phyloP scores from a whole-genome alignment of 2,888 invertebrate genomes.

The Noctua janthe region DNA sequence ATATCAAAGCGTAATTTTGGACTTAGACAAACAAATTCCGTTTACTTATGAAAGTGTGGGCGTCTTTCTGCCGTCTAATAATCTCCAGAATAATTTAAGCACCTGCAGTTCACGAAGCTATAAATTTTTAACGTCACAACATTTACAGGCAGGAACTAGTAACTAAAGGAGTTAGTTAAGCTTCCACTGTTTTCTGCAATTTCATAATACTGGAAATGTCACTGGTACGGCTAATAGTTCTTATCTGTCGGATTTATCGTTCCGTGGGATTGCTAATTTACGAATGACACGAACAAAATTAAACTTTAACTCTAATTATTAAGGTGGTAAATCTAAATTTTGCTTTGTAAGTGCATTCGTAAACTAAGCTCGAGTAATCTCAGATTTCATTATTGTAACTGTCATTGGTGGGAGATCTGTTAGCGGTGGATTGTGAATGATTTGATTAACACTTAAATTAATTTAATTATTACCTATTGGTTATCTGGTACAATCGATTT shows the following conservation, averaged over 20 bases:
- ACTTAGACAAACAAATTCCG: conserved; percentile 60
- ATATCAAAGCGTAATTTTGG: conserved; percentile 53
- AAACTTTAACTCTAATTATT: conserved; percentile 45
- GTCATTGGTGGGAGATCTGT: conserved; percentile 74
- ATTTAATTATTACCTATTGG: conserved; percentile 8
- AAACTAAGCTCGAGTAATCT: conserved; percentile 72
- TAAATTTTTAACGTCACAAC: conserved; percentile 67
- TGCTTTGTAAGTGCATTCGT: conserved; percentile 38
- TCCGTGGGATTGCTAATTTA: conserved; percentile 70
- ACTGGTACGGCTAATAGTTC: conserved; percentile 73
- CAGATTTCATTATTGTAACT: conserved; percentile 74
- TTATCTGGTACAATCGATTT: not conserved
- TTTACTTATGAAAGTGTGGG: conserved; percentile 56
- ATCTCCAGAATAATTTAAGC: conserved; percentile 65
- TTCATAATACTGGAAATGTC: conserved; percentile 74
- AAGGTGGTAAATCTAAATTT: conserved; percentile 47
- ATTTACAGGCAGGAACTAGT: conserved; percentile 54
- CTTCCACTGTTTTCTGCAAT: conserved; percentile 66
- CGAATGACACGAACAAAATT: conserved; percentile 53
- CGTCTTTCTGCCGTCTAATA: conserved; percentile 58
- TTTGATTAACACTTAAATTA: conserved; percentile 37
- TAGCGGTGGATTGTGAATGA: conserved; percentile 67
- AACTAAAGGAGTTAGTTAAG: conserved; percentile 15
- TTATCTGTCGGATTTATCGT: conserved; percentile 75
- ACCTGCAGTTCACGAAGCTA: conserved; percentile 61